Evolutionary conservation across 1,140 invertebrate genomes (phyloP).

Genomic region (Pomacea maculata): DNA sequence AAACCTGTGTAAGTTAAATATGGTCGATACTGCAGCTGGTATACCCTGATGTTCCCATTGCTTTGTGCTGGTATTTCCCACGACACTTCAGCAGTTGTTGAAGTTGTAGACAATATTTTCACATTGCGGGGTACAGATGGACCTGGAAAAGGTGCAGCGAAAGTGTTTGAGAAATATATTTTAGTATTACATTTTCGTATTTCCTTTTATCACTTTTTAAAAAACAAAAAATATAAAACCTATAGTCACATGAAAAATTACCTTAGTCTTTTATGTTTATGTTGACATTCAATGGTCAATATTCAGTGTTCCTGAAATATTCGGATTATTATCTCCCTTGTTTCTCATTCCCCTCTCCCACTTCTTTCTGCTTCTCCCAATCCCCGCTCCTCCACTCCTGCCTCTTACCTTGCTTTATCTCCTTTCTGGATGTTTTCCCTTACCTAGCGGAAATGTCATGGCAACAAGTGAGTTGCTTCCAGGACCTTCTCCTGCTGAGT

Average conservation of each 20-base stretch:
- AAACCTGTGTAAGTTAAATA: neutral
- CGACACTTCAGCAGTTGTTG: slow-evolving; percentile 24
- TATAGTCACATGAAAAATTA: no score
- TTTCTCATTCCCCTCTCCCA: no score
- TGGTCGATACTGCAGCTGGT: slow-evolving; percentile 40
- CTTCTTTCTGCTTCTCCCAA: no score
- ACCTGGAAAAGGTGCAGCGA: slow-evolving; percentile 21
- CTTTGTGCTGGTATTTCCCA: slow-evolving; percentile 42
- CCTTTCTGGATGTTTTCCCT: neutral
- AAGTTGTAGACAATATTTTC: slow-evolving; percentile 7
- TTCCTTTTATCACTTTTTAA: no score
- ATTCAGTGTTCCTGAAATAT: no score
- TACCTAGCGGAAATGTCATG: slow-evolving; percentile 46
- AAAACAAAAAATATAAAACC: no score
- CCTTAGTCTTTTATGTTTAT: no score
- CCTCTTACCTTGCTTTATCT: no score
- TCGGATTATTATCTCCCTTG: no score
- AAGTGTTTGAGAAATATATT: neutral
- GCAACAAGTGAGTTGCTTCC: slow-evolving; percentile 39
- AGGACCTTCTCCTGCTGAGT: slow-evolving; percentile 38
- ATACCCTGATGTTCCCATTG: slow-evolving; percentile 45
- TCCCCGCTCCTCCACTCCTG: no score
- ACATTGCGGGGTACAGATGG: slow-evolving; percentile 41
- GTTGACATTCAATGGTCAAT: no score
- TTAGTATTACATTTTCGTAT: no score